These are phyloP conservation scores for Lytechinus pictus DNA, from an alignment of 35 echinoderm and acorn worm species.

Conservation along the genomic window DNA sequence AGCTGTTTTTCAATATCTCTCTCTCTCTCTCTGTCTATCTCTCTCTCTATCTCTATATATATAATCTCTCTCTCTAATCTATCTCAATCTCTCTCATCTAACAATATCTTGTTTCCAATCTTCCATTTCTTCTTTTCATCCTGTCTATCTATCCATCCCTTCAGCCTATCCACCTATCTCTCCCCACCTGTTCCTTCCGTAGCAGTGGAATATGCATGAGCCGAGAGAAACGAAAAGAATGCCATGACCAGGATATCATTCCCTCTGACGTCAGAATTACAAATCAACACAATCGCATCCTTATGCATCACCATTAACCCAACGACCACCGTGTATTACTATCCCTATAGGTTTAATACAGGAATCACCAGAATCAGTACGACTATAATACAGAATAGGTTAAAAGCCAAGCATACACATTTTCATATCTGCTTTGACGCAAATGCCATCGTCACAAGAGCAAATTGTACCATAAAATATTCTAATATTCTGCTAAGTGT, in stretches of 20 bases:
- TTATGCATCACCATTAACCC: no score
- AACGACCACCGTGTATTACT: no score
- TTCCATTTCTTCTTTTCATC: not conserved
- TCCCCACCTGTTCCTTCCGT: not conserved
- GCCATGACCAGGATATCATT: not conserved
- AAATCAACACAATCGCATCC: not conserved
- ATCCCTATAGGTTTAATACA: no score
- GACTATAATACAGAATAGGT: no score
- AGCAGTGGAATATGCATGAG: constrained; percentile 32
- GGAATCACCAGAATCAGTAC: no score
- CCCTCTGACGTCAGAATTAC: constrained; percentile 36
- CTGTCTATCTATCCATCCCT: not conserved
- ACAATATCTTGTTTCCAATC: no score
- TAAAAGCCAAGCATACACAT: constrained; percentile 2
- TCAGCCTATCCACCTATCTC: not conserved
- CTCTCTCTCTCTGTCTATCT: not conserved
- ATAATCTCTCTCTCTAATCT: not conserved
- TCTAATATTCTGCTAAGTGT: not conserved
- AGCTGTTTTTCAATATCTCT: not conserved
- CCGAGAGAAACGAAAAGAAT: not conserved
- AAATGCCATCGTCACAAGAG: not conserved
- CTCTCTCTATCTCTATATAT: not conserved
- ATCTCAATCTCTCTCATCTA: not conserved
- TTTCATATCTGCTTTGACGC: not conserved
- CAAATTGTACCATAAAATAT: not conserved